These are phyloP conservation scores for Rallus crepitans DNA, from an alignment of 2,797 vertebrate species.

Conservation along the genomic window DNA sequence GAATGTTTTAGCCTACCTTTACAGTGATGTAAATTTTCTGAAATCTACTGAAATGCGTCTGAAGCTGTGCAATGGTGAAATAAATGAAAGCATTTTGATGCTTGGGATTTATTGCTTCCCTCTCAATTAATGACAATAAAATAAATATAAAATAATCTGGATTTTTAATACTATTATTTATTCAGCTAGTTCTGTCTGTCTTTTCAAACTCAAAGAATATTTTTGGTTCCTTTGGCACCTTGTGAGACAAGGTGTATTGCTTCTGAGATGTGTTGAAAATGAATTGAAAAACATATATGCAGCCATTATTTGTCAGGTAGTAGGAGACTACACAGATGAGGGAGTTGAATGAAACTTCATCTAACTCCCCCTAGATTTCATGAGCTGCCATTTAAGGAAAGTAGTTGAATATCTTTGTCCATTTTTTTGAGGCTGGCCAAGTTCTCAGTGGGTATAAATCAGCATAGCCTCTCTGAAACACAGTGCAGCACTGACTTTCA, in stretches of 20 bases:
- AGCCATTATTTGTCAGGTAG: slow-evolving; percentile 42
- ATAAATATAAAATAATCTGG: neutral
- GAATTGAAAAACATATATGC: neutral
- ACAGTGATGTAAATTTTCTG: neutral
- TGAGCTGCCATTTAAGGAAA: slow-evolving; percentile 13
- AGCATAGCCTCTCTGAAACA: neutral
- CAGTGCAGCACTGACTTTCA: neutral
- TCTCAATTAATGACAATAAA: neutral
- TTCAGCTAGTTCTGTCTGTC: neutral
- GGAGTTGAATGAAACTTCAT: neutral
- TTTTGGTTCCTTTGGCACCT: neutral
- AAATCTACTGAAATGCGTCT: neutral
- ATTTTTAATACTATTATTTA: neutral
- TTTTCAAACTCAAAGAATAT: neutral
- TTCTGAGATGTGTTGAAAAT: slow-evolving; percentile 43
- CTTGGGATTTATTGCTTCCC: neutral
- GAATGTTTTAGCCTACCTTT: neutral
- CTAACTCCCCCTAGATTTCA: neutral
- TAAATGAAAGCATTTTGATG: neutral
- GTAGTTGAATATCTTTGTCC: neutral
- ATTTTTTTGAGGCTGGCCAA: neutral
- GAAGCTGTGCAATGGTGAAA: neutral
- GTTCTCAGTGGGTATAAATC: neutral
- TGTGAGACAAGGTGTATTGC: neutral
- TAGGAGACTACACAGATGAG: neutral